phyloP scores from a whole-genome alignment of 2,888 invertebrate species.

The Macrosiphum euphorbiae region DNA sequence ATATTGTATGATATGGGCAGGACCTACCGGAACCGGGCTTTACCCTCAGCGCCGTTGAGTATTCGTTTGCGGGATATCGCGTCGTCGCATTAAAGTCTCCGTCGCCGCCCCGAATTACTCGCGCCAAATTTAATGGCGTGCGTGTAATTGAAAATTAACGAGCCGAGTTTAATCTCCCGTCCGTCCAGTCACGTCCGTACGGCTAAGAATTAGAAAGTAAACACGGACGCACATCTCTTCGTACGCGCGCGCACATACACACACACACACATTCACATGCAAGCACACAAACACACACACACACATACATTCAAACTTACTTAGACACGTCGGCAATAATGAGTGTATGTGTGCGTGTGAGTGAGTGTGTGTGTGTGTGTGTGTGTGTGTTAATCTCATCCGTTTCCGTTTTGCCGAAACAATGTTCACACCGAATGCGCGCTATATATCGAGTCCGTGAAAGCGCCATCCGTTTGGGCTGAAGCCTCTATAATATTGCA shows the following conservation, averaged over 20 bases:
- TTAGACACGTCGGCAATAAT: background rate
- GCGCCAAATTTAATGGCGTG: background rate
- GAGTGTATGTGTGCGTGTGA: background rate
- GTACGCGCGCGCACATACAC: background rate
- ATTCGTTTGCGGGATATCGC: background rate
- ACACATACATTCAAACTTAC: background rate
- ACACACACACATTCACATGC: background rate
- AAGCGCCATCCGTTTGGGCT: slow-evolving; percentile 14
- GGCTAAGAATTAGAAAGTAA: slow-evolving; percentile 61
- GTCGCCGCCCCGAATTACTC: background rate
- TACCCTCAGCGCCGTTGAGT: background rate
- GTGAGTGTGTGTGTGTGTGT: no score
- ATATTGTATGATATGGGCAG: no score
- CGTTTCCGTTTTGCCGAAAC: slow-evolving; percentile 62
- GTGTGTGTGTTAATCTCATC: slow-evolving; percentile 51
- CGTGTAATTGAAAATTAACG: slow-evolving; percentile 61
- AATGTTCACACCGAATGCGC: background rate
- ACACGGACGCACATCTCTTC: slow-evolving; percentile 57
- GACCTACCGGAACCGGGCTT: background rate
- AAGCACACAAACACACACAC: background rate
- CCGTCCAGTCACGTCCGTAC: slow-evolving; percentile 50
- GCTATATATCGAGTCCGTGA: slow-evolving; percentile 25
- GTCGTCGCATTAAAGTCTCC: background rate
- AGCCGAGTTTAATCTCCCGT: slow-evolving; percentile 46
- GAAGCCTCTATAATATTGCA: background rate